These are phyloP conservation scores for Neuroscelio doddi DNA, from an alignment of 2,888 invertebrate species.

Conservation along the genomic window DNA sequence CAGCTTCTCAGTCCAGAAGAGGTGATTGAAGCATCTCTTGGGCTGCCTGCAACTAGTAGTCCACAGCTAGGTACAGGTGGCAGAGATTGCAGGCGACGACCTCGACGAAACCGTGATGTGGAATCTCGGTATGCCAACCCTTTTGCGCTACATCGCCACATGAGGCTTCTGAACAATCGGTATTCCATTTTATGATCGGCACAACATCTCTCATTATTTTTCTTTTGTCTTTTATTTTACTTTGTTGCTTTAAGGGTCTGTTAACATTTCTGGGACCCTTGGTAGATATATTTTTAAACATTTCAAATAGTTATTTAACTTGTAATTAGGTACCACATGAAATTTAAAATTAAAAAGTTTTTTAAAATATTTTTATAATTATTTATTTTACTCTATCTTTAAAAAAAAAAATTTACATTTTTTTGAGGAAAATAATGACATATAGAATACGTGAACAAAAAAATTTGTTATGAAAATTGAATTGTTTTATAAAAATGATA, in stretches of 20 bases:
- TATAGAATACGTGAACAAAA: no score
- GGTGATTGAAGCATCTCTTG: background rate
- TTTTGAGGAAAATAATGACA: no score
- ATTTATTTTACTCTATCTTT: no score
- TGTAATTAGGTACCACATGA: no score
- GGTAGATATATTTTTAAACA: no score
- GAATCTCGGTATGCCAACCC: slow-evolving; percentile 11
- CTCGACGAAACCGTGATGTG: slow-evolving; percentile 13
- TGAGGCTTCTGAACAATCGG: slow-evolving; percentile 23
- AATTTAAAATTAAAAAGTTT: no score
- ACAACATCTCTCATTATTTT: background rate
- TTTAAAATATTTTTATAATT: no score
- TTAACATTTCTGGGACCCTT: no score
- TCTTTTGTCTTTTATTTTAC: background rate
- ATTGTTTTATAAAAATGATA: no score
- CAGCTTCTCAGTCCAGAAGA: slow-evolving; percentile 1
- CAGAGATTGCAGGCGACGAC: slow-evolving; percentile 34
- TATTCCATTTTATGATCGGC: slow-evolving; percentile 36
- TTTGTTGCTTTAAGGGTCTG: background rate
- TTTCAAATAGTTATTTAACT: no score
- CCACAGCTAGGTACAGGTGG: slow-evolving; percentile 20
- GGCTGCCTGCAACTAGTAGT: slow-evolving; percentile 15
- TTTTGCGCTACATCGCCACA: slow-evolving; percentile 19
- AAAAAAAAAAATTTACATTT: no score
- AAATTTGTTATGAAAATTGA: no score